Evolutionary conservation across 2,888 invertebrate genomes (phyloP).

Genomic region (Drosophila picticornis): DNA sequence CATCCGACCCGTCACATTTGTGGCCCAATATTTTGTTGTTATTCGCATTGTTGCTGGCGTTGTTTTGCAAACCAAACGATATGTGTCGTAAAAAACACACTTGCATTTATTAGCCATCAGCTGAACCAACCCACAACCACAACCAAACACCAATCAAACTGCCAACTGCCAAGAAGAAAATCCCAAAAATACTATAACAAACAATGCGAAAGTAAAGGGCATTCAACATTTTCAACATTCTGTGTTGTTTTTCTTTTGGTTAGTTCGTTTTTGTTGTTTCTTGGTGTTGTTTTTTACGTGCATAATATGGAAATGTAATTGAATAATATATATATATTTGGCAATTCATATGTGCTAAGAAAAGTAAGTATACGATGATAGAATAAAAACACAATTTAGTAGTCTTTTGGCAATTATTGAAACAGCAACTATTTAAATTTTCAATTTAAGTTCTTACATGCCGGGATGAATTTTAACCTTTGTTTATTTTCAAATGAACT

Average conservation of each 20-base stretch:
- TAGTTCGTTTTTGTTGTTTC: not conserved
- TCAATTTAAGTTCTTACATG: not conserved
- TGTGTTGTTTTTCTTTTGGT: slow-evolving; percentile 16
- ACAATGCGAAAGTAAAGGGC: slow-evolving; percentile 32
- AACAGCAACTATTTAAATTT: not conserved
- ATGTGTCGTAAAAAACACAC: slow-evolving; percentile 76
- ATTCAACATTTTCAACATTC: slow-evolving; percentile 34
- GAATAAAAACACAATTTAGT: not conserved
- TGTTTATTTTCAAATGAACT: not conserved
- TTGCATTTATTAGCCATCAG: slow-evolving; percentile 77
- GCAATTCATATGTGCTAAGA: slow-evolving; percentile 5
- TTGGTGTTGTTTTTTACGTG: not conserved
- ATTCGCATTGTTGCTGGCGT: slow-evolving; percentile 28
- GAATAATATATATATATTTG: slow-evolving; percentile 45
- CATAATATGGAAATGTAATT: slow-evolving; percentile 34
- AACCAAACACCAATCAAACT: slow-evolving; percentile 36
- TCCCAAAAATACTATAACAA: slow-evolving; percentile 14
- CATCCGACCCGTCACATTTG: slow-evolving; percentile 62
- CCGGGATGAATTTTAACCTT: not conserved
- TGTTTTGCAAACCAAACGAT: slow-evolving; percentile 62
- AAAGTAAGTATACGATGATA: not conserved
- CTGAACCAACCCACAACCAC: slow-evolving; percentile 24
- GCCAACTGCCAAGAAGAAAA: slow-evolving; percentile 33
- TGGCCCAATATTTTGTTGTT: slow-evolving; percentile 68
- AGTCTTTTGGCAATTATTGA: not conserved